A percentile compares a stretch with the other conserved stretches of the same genome.
phyloP scores from a whole-genome alignment of 2,888 invertebrate species.

The Thecocarcelia acutangulata region DNA sequence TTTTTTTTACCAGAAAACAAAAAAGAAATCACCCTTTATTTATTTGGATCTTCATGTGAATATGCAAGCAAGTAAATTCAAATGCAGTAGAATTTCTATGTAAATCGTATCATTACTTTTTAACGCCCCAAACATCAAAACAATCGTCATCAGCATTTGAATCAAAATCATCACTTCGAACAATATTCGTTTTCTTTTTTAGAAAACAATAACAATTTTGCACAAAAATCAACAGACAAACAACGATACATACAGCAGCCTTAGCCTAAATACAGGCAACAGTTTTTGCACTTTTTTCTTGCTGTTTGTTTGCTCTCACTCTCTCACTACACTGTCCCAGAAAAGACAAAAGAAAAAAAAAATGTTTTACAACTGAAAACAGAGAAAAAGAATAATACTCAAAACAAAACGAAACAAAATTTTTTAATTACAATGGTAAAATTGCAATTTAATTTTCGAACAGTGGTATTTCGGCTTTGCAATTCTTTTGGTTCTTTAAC shows the following conservation, averaged over 20 bases:
- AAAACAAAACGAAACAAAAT: constrained; percentile 13
- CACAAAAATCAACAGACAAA: constrained; percentile 28
- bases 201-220: constrained; percentile 54
- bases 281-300: constrained; percentile 1
- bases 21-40: constrained; percentile 21
- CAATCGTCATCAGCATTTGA: constrained; percentile 31
- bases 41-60: constrained; percentile 1
- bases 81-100: constrained; percentile 32
- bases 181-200: constrained; percentile 23
- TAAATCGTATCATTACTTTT: constrained; percentile 47
- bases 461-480: constrained; percentile 6
- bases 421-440: constrained; percentile 51
- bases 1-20: background rate
- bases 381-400: constrained; percentile 2
- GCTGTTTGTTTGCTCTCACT: too few relatives aligned
- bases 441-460: constrained; percentile 58
- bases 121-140: constrained; percentile 35
- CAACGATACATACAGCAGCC: constrained; percentile 25
- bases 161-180: constrained; percentile 51
- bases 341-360: constrained; percentile 13
- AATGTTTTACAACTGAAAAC: constrained; percentile 8
- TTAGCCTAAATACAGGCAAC: constrained; percentile 50
- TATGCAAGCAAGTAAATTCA: constrained; percentile 17
- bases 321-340: constrained; percentile 3
- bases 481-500: background rate